Evolutionary conservation across 2,113 vertebrate genomes (phyloP).

Genomic region (Orycteropus afer): DNA sequence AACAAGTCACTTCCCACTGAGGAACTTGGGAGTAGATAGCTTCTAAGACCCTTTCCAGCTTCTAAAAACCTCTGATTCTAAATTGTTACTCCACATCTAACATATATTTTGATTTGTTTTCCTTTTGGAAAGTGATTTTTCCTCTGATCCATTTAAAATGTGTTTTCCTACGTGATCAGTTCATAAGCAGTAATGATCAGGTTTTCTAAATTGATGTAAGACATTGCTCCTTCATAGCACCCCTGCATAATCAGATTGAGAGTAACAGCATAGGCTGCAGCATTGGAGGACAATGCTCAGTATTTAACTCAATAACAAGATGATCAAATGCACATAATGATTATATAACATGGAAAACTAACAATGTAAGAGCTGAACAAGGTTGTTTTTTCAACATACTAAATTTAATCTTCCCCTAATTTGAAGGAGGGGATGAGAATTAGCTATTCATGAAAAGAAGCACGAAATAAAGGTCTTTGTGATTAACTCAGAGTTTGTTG

Average conservation of each 20-base stretch:
- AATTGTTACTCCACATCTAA: too few species aligned
- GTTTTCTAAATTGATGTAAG: conserved; percentile 72
- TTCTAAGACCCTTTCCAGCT: neutral
- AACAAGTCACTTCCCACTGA: neutral
- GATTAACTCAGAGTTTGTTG: neutral
- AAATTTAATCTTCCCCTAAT: conserved; percentile 27
- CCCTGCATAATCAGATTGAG: conserved; percentile 1
- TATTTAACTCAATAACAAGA: conserved; percentile 64
- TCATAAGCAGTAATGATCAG: conserved; percentile 69
- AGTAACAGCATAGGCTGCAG: neutral
- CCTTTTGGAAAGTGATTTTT: conserved; percentile 73
- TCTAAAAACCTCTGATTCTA: neutral
- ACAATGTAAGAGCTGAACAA: neutral
- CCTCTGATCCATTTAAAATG: conserved; percentile 56
- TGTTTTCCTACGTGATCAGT: conserved; percentile 64
- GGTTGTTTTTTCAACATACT: neutral
- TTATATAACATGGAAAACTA: neutral
- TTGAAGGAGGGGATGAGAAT: neutral
- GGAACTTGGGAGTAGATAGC: rapidly evolving
- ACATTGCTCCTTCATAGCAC: conserved; percentile 38
- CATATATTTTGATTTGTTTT: neutral
- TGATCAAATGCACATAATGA: conserved; percentile 60
- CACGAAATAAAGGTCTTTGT: neutral
- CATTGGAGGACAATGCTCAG: conserved; percentile 30
- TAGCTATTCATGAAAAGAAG: neutral